phyloP scores from a whole-genome alignment of 2,113 vertebrate species.

The Melanerpes formicivorus region DNA sequence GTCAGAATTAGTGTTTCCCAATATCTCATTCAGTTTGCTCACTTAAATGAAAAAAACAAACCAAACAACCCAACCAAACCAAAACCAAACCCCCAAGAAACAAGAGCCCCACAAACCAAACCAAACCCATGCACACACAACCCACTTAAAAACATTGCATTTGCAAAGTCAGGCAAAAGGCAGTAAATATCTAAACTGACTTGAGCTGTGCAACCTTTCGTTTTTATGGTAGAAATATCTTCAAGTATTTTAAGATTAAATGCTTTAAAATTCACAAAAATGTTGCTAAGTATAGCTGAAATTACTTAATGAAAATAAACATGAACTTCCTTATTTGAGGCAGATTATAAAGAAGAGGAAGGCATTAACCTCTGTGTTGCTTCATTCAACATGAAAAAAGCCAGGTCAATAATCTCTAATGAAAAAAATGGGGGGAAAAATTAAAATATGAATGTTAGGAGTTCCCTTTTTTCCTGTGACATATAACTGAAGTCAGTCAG shows the following conservation, averaged over 20 bases:
- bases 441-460: neutral
- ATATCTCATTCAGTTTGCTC: neutral
- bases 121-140: too few relatives aligned
- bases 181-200: neutral
- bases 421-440: neutral
- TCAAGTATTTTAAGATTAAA: neutral
- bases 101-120: too few relatives aligned
- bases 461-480: conserved; percentile 13
- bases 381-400: neutral
- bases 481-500: conserved; percentile 13
- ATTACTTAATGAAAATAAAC: neutral
- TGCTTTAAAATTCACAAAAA: neutral
- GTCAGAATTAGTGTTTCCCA: neutral
- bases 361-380: neutral
- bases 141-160: neutral
- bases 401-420: neutral
- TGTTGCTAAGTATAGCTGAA: neutral
- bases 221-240: neutral
- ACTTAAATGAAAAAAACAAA: neutral
- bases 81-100: neutral
- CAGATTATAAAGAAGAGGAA: neutral
- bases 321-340: neutral
- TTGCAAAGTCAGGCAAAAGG: neutral
- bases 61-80: neutral
- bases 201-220: neutral